Base-by-base conservation (phyloP, 2,888 invertebrate species). In the Phragmatobia fuliginosa region DNA sequence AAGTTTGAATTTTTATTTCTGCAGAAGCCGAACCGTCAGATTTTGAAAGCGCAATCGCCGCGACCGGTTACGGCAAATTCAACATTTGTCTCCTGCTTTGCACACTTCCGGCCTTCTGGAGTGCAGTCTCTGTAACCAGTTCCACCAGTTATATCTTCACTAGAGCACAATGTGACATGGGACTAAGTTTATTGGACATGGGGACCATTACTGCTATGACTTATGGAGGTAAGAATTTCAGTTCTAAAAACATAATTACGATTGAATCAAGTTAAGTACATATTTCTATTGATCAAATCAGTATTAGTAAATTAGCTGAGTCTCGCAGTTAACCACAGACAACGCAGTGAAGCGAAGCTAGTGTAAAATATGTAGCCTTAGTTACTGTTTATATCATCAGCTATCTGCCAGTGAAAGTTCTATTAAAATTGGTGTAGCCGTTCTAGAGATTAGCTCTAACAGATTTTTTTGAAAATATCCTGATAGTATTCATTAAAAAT, bases 101-200 rank as follows among this genome's bases (percentile, higher is more conserved):
- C 71, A 93, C 96, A 0, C 87, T 97, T 64, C 96, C 97, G 0
- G 96, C 96, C 52, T 96, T 96, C 83, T 96, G 97, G 95, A 96
- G 97, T 14, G 95, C 96, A 14, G 96, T 97, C 32, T 97, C 97
- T 73, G 97, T 97, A 84, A 96, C 97, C 71, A 97, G 97, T 66
- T 96, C 97, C 3, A 96, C 96, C 82, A 97, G 97, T 0, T 97
- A 97, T 85, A 96, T 97, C 80, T 95, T 97, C 85, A 97, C 97
- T 0, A 96, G 96, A 49, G 97, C 97, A 0, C 97, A 97, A 87
- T 98, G 97, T 82, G 97, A 97, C 83, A 96, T 98, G 82, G 89
- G 96, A 49, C 92, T 98, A 59, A 96, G 96, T 1, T 90, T 97
- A 14, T 85, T 97, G 33, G 96, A 97, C 65, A 97, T 97, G 94